Evolutionary conservation across 2,888 invertebrate genomes (phyloP).

Genomic region (Diploptera punctata): DNA sequence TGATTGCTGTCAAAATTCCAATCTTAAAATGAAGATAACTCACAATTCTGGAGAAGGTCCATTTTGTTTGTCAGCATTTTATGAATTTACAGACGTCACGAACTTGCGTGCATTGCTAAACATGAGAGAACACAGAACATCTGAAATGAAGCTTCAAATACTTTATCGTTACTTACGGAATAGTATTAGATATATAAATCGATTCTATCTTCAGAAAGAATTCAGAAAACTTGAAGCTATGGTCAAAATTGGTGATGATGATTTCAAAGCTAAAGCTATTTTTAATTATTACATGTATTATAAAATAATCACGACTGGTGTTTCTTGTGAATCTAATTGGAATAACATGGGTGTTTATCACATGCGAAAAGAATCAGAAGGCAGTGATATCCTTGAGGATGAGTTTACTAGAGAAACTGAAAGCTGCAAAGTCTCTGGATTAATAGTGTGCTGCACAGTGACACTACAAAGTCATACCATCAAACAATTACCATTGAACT

Average conservation of each 20-base stretch:
- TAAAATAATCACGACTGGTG: not conserved
- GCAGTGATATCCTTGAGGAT: not conserved
- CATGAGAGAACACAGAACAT: not conserved
- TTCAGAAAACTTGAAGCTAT: not conserved
- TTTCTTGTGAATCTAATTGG: not conserved
- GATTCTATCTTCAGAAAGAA: not conserved
- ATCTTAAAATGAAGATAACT: not conserved
- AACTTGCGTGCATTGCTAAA: conserved; percentile 25
- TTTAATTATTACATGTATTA: not conserved
- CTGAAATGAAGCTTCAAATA: not conserved
- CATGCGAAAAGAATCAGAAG: not conserved
- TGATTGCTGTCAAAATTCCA: conserved; percentile 22
- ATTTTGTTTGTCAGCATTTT: not conserved
- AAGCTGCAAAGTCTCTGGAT: not conserved
- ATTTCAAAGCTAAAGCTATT: not conserved
- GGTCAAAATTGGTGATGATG: not conserved
- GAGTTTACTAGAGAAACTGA: not conserved
- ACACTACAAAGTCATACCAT: not conserved
- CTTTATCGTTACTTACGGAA: not conserved
- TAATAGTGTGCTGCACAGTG: not conserved
- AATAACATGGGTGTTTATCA: not conserved
- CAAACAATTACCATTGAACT: not conserved
- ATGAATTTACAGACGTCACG: conserved; percentile 20
- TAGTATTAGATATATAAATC: not conserved
- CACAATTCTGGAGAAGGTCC: not conserved